Conservation (phyloP, 2,888 invertebrate genomes). For the Plutella xylostella region DNA sequence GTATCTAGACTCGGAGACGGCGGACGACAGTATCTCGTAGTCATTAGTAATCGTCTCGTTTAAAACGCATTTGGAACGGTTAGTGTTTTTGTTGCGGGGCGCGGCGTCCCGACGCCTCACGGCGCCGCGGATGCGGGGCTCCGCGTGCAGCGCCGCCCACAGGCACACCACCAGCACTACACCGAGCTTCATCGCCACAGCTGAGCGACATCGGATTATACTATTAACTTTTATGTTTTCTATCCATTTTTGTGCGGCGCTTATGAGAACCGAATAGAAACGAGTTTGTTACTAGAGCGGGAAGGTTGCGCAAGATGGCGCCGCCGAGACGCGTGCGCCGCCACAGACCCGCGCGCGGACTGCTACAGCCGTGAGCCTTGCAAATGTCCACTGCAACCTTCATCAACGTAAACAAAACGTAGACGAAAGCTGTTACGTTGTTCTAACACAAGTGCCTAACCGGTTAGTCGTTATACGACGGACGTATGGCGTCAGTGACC, state of each 20-base stretch:
- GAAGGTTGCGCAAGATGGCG: constrained; percentile 60
- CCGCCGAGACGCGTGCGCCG: constrained; percentile 66
- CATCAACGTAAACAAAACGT: constrained; percentile 64
- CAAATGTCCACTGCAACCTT: constrained; percentile 63
- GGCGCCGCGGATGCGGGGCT: constrained; percentile 44
- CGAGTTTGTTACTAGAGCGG: not conserved
- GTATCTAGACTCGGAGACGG: constrained; percentile 65
- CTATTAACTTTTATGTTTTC: constrained; percentile 2
- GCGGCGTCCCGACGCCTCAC: constrained; percentile 51
- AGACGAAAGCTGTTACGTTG: constrained; percentile 28
- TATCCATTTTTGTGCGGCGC: constrained; percentile 4
- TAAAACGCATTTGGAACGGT: constrained; percentile 59
- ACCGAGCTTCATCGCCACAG: constrained; percentile 41
- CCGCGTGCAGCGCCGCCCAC: constrained; percentile 44
- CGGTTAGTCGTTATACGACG: too few species aligned
- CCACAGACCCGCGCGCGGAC: constrained; percentile 63
- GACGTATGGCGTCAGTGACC: too few species aligned
- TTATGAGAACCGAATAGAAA: constrained; percentile 3
- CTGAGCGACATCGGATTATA: constrained; percentile 10
- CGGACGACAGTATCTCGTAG: constrained; percentile 66
- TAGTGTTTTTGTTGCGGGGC: constrained; percentile 57
- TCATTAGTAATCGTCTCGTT: constrained; percentile 68
- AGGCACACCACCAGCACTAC: constrained; percentile 40
- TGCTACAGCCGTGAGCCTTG: constrained; percentile 60
- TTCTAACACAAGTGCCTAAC: constrained; percentile 15